phyloP scores from a whole-genome alignment of 37 sponge, comb jelly and placozoan genomes.

The Haliclona indistincta region DNA sequence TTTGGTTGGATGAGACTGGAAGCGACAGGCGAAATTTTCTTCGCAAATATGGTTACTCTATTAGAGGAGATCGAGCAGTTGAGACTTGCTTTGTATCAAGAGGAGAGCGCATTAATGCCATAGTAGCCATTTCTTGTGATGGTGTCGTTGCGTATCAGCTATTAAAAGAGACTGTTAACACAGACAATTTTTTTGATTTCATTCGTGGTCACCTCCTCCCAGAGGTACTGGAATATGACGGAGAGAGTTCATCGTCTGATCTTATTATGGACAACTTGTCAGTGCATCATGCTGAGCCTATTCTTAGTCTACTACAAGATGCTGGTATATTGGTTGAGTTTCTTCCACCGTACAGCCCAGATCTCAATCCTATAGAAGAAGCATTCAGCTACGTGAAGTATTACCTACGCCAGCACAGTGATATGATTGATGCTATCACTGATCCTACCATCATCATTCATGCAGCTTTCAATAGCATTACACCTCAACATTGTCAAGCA shows the following conservation, averaged over 20 bases:
- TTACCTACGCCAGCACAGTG: no score
- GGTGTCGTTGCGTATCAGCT: not conserved
- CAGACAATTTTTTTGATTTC: not conserved
- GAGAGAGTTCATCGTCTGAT: not conserved
- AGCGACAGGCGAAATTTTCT: not conserved
- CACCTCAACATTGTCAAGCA: no score
- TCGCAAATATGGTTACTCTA: conserved; percentile 4
- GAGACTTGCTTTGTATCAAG: not conserved
- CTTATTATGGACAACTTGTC: not conserved
- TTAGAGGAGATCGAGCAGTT: conserved; percentile 4
- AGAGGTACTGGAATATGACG: not conserved
- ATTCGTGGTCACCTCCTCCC: not conserved
- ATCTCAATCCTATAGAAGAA: no score
- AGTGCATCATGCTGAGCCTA: not conserved
- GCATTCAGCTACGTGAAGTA: no score
- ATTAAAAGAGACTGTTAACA: not conserved
- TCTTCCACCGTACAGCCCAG: not conserved
- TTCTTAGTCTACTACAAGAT: not conserved
- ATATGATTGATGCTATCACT: no score
- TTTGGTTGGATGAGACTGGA: conserved; percentile 13
- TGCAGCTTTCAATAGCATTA: no score
- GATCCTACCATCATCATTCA: no score
- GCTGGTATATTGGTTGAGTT: not conserved
- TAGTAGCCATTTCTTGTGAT: not conserved
- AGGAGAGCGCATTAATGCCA: not conserved